Evolutionary conservation across 2,888 invertebrate species (phyloP).

Genomic region (Drosophila kambysellisi): DNA sequence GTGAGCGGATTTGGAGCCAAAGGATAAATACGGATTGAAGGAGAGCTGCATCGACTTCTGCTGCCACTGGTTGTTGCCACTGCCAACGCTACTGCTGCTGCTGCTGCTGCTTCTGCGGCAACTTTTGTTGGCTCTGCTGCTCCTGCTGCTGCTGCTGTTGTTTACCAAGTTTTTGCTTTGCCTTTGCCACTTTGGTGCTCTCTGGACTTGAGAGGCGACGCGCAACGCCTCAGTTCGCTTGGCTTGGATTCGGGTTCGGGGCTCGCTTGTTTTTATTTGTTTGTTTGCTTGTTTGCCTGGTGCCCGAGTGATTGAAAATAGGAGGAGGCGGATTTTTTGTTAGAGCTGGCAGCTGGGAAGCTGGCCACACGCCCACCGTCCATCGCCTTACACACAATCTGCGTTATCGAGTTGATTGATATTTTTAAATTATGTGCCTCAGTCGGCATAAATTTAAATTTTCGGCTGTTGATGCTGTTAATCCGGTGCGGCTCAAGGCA

Average conservation of each 20-base stretch:
- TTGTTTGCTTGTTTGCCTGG: constrained; percentile 38
- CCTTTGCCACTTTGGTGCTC: constrained; percentile 66
- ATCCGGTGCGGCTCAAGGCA: constrained; percentile 66
- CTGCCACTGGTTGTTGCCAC: constrained; percentile 27
- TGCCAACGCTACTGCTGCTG: constrained; percentile 7
- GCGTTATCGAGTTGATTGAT: constrained; percentile 80
- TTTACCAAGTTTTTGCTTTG: constrained; percentile 74
- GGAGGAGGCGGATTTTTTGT: not conserved
- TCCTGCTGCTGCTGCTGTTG: constrained; percentile 56
- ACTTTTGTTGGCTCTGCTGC: constrained; percentile 63
- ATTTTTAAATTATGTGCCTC: constrained; percentile 81
- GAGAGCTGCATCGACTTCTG: constrained; percentile 71
- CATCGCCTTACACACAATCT: constrained; percentile 48
- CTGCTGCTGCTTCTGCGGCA: constrained; percentile 37
- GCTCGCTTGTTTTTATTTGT: constrained; percentile 64
- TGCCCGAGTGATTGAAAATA: not conserved
- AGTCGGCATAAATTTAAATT: constrained; percentile 77
- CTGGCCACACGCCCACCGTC: not conserved
- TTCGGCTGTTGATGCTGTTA: constrained; percentile 71
- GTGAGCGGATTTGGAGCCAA: constrained; percentile 53
- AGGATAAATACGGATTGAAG: constrained; percentile 80
- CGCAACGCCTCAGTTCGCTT: constrained; percentile 39
- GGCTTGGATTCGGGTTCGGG: constrained; percentile 38
- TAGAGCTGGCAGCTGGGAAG: not conserved
- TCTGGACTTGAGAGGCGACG: constrained; percentile 38